Evolutionary conservation across 2,888 invertebrate species (phyloP).

Genomic region (Syritta pipiens): DNA sequence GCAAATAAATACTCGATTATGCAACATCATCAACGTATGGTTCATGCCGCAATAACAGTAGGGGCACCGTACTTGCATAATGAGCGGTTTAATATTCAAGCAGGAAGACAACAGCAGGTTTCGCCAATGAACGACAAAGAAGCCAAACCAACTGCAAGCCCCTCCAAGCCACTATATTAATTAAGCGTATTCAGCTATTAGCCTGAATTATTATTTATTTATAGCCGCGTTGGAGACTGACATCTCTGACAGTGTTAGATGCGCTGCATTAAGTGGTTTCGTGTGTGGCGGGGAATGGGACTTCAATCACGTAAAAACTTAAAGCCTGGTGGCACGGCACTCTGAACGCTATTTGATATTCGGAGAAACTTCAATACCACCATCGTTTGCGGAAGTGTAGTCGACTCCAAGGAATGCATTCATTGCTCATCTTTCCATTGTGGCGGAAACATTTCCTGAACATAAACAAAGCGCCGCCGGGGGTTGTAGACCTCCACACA

Average conservation of each 20-base stretch:
- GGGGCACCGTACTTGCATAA: constrained; percentile 36
- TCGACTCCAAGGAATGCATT: constrained; percentile 29
- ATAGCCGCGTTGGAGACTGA: not conserved
- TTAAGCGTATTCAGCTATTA: constrained; percentile 38
- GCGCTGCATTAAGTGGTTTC: constrained; percentile 23
- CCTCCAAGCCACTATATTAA: constrained; percentile 34
- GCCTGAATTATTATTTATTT: constrained; percentile 51
- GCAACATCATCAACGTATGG: constrained; percentile 35
- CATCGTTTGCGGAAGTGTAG: constrained; percentile 55
- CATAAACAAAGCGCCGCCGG: constrained; percentile 54
- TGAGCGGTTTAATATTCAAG: constrained; percentile 46
- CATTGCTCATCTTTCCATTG: constrained; percentile 54
- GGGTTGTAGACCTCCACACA: constrained; percentile 54
- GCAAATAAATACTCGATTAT: constrained; percentile 51
- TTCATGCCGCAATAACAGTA: not conserved
- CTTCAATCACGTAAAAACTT: constrained; percentile 19
- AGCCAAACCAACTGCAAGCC: not conserved
- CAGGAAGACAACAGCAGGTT: constrained; percentile 26
- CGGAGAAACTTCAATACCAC: constrained; percentile 8
- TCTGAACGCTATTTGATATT: not conserved
- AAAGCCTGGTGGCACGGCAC: constrained; percentile 1
- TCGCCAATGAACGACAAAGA: not conserved
- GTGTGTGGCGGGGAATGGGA: not conserved
- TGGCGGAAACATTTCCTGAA: constrained; percentile 63
- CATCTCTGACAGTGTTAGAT: constrained; percentile 1